Base-by-base conservation (phyloP, 2,113 vertebrate species). In the Hylia prasina region DNA sequence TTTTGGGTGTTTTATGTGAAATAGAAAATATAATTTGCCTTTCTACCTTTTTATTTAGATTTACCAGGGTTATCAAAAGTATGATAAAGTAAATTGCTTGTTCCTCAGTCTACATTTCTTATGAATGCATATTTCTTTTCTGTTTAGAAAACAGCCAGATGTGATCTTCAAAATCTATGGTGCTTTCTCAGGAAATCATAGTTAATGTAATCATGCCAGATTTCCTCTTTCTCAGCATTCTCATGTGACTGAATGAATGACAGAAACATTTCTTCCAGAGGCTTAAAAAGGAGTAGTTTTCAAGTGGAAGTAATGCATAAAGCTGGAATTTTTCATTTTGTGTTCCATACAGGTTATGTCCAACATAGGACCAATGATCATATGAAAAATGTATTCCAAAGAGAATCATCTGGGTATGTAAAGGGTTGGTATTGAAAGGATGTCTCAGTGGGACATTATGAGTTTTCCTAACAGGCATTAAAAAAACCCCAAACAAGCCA, bases 151-250 rank as follows among this genome's bases (percentile, higher is more conserved):
- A 89, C 65, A 95, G 60, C 91, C 75, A 93, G 70, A 76, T 76
- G 33, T 92, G 80, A 83, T 81, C 44, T 69, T 66, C 15, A 63
- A 14, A 28, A 61, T 91, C 76, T 17, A 19, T 25, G 18, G 73
- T 87, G 80, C 75, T 94, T 97, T 91, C 69, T 78, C 42, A 89
- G 92, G 78, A 96, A 98, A 96, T 92, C 54, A 72, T 69, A 93
- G 45, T 92, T 95, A 91, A 94, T 88, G 50, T 40, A 88, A 31
- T 93, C 95, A 96, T 92, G 40, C 28, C 40, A 64, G 28, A 64
- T 45, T n/a, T 33, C 48, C 33, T 54, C 15, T 90, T 92, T 88
- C 53, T 80, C 42, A 57, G 53, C 4, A 6, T 73, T 95, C 42
- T 35, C 33, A 58, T 44, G 17, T 82, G 20, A 68, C 39, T 40